Evolutionary conservation across 1,140 invertebrate species (phyloP), one percentile per base, ranked within the genome.

Genomic region (Hetaerina americana): DNA sequence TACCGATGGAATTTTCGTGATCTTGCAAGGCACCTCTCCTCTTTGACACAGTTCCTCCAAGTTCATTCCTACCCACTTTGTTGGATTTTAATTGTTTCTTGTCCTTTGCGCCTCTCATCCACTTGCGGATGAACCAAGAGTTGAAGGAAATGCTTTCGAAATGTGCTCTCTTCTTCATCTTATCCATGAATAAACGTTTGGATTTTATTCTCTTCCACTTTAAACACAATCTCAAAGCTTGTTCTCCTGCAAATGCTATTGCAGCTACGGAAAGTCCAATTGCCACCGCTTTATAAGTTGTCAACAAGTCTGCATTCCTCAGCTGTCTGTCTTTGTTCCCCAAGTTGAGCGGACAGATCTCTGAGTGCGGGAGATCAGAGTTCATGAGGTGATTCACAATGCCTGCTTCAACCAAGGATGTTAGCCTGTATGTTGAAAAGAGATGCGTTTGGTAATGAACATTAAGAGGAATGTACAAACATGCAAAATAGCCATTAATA

Each of bases 281-380:
- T 26, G 12, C 80, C 67, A 90, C 83, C 5, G 86, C 82, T 69
- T 83, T 80, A 73, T 93, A 94, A 0, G 92, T 94, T 78, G 90
- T 87, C 66, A 82, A 78, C 0, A 93, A 80, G 78, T 87, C 85
- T 27, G 83, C 78, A 75, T 93, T 90, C 67, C 87, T 79, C 10
- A 94, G 79, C 77, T 89, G 87, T 1, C 91, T 82, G 75, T 94
- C 92, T 49, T 87, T 91, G n/a, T 87, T 91, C 68, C 88, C 89
- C 31, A 93, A 81, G 80, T 93, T 85, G 26, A 92, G 81, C 0
- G 92, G 92, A 76, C 92, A 94, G 66, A 93, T 89, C 73, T 87
- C 85, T 0, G 88, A 88, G 71, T 86, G 84, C 0, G 92, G 91
- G 74, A 92, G 75, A 73, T 87, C 83, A 1, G 78, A 79, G 73